Evolutionary conservation across 37 sponge, comb jelly and placozoan genomes (phyloP), one percentile per base, ranked within the genome.

Genomic region (Beroe forskalii): DNA sequence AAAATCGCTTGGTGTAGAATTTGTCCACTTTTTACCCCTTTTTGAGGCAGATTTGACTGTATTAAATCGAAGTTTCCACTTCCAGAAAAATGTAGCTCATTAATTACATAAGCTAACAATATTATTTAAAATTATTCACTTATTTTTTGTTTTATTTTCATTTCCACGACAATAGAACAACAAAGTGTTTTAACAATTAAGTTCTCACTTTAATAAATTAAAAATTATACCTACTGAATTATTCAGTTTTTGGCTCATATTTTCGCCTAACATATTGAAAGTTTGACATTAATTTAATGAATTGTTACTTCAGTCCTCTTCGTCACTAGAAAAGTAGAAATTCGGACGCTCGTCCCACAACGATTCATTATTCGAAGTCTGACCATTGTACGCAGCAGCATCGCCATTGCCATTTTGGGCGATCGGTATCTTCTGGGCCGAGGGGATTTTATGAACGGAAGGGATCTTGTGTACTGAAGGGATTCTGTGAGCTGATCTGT

Each of bases 261-360:
- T n/a, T n/a, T n/a, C n/a, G n/a, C n/a, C n/a, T n/a, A n/a, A n/a
- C n/a, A n/a, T n/a, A n/a, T n/a, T n/a, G n/a, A n/a, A n/a, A n/a
- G n/a, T n/a, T 48, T 48, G 12, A 48, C 12, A 48, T 48, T 48
- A 6, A 48, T 23, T 22, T 8, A 64, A 64, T 28, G 14, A 22
- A 28, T n/a, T 64, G 4, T 27, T n/a, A 27, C 4, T 27, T 64
- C 66, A 64, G 30, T 64, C 66, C 66, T 80, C 86, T 14, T 80
- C 86, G 3, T 80, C 86, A 23, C 86, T 80, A 6, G 86, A 80
- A 24, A 80, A 33, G 40, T 80, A 80, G 38, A 80, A 80, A 80
- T 9, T 80, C 25, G 30, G 48, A n/a, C 55, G 55, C 12, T 48
- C 55, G 55, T 48, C 55, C 60, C 60, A 17, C 4, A 27, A 20